Base-by-base conservation (phyloP, 2,113 vertebrate species). In the Pantherophis guttatus region DNA sequence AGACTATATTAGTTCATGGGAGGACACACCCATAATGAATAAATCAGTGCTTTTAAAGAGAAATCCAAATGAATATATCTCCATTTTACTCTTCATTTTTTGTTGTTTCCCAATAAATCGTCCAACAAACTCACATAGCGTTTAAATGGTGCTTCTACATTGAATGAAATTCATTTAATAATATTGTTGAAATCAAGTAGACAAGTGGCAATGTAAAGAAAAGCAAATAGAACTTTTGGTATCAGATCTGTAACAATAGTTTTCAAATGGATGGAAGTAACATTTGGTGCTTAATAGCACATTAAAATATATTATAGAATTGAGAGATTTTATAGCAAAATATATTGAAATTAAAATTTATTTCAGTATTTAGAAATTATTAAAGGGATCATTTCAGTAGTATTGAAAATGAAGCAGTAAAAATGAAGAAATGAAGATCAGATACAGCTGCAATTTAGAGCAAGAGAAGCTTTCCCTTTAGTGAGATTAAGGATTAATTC, bases 51-150 rank as follows among this genome's bases (percentile, higher is more conserved):
- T 88, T 88, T 88, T 54, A 21, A 86, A 26, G 9, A 87, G 8
- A 65, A 85, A 26, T 92, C 50, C 48, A 92, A 65, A 39, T 54
- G 33, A 92, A 54, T 92, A 70, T 75, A 70, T 92, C 13, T 88
- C 29, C 54, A 33, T 88, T 88, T 23, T 85, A 86, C 54, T 48
- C 70, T 70, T 65, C 17, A 55, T 88, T 70, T 92, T 55, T 29
- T 6, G 0, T 65, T 13, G 48, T 92, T 92, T 88, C 39, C 33
- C 59, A 50, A 24, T 50, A 54, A 33, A 54, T 33, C 6, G 8
- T 11, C 59, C 26, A 53, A 23, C 44, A 50, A 75, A 53, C 26
- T 81, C 23, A 29, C 3, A 21, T 39, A 91, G 50, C 13, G 0
- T 55, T 85, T 23, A 44, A 70, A 21, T 55, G 8, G 2, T n/a